Evolutionary conservation across 2,797 vertebrate genomes (phyloP).

Genomic region (Takifugu rubripes): DNA sequence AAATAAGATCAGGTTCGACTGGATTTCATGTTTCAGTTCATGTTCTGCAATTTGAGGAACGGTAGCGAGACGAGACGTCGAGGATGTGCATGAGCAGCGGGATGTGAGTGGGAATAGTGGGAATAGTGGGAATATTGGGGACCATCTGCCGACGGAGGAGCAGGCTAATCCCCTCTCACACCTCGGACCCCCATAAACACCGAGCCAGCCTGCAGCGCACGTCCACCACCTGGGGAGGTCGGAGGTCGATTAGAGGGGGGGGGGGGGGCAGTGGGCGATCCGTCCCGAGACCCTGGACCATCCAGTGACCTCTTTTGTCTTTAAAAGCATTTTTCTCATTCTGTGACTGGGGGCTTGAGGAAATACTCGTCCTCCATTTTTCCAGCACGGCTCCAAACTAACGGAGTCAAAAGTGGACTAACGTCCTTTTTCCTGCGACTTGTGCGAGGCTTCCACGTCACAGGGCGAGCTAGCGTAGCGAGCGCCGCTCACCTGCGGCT

Average conservation of each 20-base stretch:
- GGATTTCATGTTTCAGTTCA: background rate
- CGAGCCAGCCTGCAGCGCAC: no score
- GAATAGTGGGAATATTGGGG: background rate
- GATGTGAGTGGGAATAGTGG: no score
- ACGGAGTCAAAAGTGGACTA: no score
- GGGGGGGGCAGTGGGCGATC: no score
- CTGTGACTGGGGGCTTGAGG: no score
- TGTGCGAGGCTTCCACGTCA: background rate
- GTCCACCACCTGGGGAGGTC: background rate
- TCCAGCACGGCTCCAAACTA: no score
- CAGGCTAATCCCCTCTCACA: background rate
- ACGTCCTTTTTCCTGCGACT: no score
- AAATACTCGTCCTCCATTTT: no score
- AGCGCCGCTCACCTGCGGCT: background rate
- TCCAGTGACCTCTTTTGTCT: no score
- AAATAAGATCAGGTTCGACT: conserved; percentile 8
- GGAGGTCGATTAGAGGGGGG: no score
- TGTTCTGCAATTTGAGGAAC: background rate
- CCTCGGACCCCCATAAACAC: background rate
- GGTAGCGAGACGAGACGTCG: background rate
- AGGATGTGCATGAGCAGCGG: background rate
- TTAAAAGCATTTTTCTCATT: no score
- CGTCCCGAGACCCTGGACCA: no score
- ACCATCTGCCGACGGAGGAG: background rate
- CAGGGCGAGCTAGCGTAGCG: background rate